A percentile compares a stretch with the other conserved stretches of the same genome.
These are phyloP conservation scores for Coracopsis vasa DNA, from an alignment of 2,113 vertebrate species.

Conservation along the genomic window DNA sequence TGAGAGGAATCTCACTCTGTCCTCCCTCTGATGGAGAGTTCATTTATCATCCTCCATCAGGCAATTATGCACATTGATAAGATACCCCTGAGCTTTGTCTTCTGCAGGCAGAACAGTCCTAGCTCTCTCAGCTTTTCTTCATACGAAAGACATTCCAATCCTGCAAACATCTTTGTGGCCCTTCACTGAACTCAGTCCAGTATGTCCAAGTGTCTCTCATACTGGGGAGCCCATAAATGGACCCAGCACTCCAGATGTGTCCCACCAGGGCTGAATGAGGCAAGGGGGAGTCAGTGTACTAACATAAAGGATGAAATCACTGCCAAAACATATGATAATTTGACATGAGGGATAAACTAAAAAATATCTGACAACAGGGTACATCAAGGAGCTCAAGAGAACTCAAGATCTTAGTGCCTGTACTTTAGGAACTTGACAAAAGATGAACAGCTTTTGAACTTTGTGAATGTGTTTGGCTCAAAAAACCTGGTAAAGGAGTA, in stretches of 20 bases:
- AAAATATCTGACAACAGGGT: not conserved
- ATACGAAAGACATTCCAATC: not conserved
- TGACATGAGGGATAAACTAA: not conserved
- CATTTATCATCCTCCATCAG: not conserved
- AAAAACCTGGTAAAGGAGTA: not conserved
- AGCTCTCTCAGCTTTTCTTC: not conserved
- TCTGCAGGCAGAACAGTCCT: not conserved
- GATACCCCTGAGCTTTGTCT: not conserved
- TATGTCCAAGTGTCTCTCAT: not conserved
- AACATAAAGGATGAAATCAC: not conserved
- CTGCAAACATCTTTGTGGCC: not conserved
- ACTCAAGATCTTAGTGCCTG: not conserved
- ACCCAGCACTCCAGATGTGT: not conserved
- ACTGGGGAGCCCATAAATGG: not conserved
- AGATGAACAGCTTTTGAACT: not conserved
- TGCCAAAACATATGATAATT: not conserved
- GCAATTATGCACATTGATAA: not conserved
- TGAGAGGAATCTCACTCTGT: not conserved
- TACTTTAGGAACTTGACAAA: not conserved
- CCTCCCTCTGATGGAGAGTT: not conserved
- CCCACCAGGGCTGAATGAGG: not conserved
- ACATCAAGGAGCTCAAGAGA: not conserved
- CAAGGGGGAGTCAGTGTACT: not conserved
- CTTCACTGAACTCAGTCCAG: not conserved
- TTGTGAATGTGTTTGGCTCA: not conserved